phyloP scores from a whole-genome alignment of 2,113 vertebrate genomes.

The Oreocharis arfaki region DNA sequence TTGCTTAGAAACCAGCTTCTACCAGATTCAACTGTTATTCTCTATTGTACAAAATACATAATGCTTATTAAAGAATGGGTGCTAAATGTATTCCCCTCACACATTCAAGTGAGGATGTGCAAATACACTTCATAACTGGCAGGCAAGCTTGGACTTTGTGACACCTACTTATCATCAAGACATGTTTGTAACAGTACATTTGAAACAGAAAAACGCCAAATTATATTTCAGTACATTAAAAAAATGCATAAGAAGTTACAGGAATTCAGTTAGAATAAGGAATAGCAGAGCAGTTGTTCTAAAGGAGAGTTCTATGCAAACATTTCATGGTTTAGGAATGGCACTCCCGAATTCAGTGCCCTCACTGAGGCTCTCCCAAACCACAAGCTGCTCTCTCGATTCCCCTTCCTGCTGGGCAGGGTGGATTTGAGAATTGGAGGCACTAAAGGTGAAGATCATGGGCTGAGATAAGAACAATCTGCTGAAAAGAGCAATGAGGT shows the following conservation, averaged over 20 bases:
- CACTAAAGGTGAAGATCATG: not conserved
- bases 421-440: not conserved
- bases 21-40: not conserved
- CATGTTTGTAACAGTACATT: not conserved
- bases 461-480: not conserved
- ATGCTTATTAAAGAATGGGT: not conserved
- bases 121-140: not conserved
- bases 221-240: not conserved
- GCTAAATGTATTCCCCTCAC: not conserved
- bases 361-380: not conserved
- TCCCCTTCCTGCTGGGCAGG: not conserved
- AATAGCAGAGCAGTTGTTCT: not conserved
- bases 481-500: not conserved
- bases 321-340: not conserved
- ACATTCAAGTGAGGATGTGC: not conserved
- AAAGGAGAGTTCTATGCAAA: not conserved
- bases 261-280: not conserved
- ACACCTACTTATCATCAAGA: not conserved
- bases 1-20: not conserved
- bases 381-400: accelerated
- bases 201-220: not conserved
- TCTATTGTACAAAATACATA: not conserved
- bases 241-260: not conserved
- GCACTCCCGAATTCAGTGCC: not conserved
- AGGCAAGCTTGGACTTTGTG: not conserved